Evolutionary conservation across 2,888 invertebrate genomes (phyloP).

Genomic region (Agonopterix subpropinquella): DNA sequence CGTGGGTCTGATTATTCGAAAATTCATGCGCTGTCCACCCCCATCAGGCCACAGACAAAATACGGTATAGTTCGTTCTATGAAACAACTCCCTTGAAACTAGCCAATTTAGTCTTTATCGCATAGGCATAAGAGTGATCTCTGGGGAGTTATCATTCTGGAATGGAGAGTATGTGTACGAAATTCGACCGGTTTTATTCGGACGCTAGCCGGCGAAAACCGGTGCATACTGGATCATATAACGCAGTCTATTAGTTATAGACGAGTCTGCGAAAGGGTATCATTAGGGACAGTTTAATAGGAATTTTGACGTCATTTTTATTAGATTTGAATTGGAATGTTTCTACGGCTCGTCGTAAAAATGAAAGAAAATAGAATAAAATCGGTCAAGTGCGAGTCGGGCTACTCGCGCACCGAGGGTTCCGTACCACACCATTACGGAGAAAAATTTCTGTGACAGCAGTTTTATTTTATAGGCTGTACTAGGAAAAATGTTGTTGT

Average conservation of each 20-base stretch:
- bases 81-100: neutral
- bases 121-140: too few species aligned
- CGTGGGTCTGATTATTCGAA: slow-evolving; percentile 53
- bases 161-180: slow-evolving; percentile 23
- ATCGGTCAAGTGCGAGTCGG: too few species aligned
- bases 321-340: too few species aligned
- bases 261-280: neutral
- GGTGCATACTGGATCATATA: slow-evolving; percentile 13
- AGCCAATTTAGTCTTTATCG: too few species aligned
- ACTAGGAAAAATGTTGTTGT: too few species aligned
- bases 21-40: slow-evolving; percentile 56
- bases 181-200: slow-evolving; percentile 46
- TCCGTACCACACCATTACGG: too few species aligned
- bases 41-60: slow-evolving; percentile 50
- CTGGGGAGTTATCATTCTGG: too few species aligned
- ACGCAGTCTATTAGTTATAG: neutral
- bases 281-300: slow-evolving; percentile 1
- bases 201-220: slow-evolving; percentile 22
- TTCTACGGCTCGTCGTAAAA: too few species aligned
- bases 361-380: too few species aligned
- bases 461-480: too few species aligned
- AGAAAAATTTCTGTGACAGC: too few species aligned
- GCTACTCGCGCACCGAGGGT: too few species aligned
- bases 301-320: neutral
- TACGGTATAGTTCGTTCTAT: slow-evolving; percentile 20